Conservation (phyloP, 2,797 vertebrate genomes). For the Mormyrus proboscirostris region DNA sequence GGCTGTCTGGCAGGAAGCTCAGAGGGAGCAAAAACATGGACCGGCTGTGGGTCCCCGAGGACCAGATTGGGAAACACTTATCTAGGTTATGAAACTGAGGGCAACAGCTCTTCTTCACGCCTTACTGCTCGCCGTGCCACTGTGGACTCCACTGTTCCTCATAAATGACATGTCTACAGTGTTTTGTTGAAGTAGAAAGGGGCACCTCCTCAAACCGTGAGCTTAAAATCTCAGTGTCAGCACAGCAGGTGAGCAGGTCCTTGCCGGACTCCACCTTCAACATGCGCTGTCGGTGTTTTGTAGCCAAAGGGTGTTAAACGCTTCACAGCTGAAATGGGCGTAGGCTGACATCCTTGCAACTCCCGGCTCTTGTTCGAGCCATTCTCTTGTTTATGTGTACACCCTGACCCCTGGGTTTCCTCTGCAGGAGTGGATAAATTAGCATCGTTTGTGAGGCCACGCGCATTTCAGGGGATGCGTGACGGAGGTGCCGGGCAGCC, state of each 20-base stretch:
- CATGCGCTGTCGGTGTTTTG: not conserved
- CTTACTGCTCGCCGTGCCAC: not conserved
- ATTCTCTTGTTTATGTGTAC: not conserved
- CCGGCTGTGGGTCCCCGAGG: not conserved
- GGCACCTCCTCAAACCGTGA: not conserved
- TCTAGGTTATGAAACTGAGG: slow-evolving; percentile 14
- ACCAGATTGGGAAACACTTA: not conserved
- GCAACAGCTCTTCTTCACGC: not conserved
- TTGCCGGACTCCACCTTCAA: not conserved
- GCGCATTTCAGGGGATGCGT: not conserved
- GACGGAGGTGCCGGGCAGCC: not conserved
- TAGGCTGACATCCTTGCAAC: not conserved
- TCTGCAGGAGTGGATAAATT: not conserved
- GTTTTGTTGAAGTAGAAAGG: not conserved
- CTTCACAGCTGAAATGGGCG: not conserved
- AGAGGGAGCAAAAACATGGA: not conserved
- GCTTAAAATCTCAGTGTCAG: not conserved
- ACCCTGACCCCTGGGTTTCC: not conserved
- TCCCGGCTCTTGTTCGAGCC: not conserved
- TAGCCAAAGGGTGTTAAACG: not conserved
- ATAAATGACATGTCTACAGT: not conserved
- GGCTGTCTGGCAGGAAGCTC: not conserved
- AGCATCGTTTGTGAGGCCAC: not conserved
- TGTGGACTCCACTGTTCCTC: not conserved
- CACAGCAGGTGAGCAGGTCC: not conserved